phyloP scores from a whole-genome alignment of 2,888 invertebrate genomes.

The Eilema griseolum region DNA sequence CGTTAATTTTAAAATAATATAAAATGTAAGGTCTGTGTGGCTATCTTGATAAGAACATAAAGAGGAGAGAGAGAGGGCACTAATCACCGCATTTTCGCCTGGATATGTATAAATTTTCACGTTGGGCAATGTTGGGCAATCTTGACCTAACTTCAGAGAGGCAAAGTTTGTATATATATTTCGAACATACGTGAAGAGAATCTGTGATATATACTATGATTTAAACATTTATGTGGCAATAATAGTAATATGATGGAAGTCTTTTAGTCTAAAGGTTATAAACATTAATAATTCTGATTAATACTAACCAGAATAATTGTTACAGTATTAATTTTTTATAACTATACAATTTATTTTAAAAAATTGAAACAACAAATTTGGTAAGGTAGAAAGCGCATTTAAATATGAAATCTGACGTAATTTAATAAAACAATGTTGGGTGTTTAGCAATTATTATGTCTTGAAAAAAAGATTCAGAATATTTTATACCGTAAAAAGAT shows the following conservation, averaged over 20 bases:
- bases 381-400: neutral
- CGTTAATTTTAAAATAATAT: neutral
- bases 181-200: slow-evolving; percentile 3
- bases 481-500: neutral
- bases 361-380: neutral
- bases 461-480: neutral
- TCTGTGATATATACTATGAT: neutral
- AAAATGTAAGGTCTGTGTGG: neutral
- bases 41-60: neutral
- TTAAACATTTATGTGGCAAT: slow-evolving; percentile 1
- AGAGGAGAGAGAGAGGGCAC: neutral
- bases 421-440: neutral
- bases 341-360: too few relatives aligned
- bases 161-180: neutral
- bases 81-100: neutral
- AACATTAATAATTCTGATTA: neutral
- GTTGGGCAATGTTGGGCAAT: neutral
- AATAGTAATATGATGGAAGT: neutral
- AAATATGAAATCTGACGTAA: neutral
- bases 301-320: slow-evolving; percentile 1
- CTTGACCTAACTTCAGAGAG: neutral
- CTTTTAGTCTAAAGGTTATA: neutral
- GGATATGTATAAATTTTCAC: neutral
- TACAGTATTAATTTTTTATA: neutral
- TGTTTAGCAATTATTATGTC: too few relatives aligned